Base-by-base conservation (phyloP, 2,113 vertebrate species). In the Smithornis capensis region DNA sequence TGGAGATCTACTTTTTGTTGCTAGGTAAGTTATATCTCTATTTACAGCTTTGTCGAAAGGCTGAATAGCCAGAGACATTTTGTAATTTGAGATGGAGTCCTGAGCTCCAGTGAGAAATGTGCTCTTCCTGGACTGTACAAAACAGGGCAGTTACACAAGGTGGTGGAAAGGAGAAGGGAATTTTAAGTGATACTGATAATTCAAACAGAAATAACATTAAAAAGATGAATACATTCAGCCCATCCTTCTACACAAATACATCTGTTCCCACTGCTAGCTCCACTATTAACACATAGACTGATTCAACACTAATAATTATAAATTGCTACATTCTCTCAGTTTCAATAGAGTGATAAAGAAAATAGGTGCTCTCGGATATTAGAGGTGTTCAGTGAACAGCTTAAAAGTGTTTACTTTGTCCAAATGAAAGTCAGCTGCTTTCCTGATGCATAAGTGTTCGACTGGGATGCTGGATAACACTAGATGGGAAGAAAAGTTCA, bases 11-110 rank as follows among this genome's bases (percentile, higher is more conserved):
- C 49, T 91, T 91, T 96, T 95, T 96, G 95, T 96, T 96, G 87
- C 94, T 96, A 95, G 90, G 93, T 96, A 94, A 93, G 93, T 91
- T 94, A 91, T 95, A 95, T 77, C 84, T 94, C 95, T 90, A 84
- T 94, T 95, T 95, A 86, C 90, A 88, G 71, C 85, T 93, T 94
- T 93, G 86, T 94, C 76, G 90, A 94, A 95, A 81, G 75, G 56
- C 85, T 93, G 85, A 94, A 88, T 92, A 93, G 76, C 81, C 85
- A 95, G 87, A 90, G 85, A 92, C 90, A 81, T 95, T 92, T 92
- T 96, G 93, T 96, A 93, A 95, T 94, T 85, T 90, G 95, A 96
- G 95, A 93, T 70, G 76, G 79, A 85, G 83, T 35, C 57, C 42
- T 94, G 67, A 90, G 75, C 75, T 94, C 63, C 83, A 57, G 68